Evolutionary conservation across 1,140 invertebrate genomes (phyloP), one percentile per base, ranked within the genome.

Genomic region (Portunus trituberculatus): DNA sequence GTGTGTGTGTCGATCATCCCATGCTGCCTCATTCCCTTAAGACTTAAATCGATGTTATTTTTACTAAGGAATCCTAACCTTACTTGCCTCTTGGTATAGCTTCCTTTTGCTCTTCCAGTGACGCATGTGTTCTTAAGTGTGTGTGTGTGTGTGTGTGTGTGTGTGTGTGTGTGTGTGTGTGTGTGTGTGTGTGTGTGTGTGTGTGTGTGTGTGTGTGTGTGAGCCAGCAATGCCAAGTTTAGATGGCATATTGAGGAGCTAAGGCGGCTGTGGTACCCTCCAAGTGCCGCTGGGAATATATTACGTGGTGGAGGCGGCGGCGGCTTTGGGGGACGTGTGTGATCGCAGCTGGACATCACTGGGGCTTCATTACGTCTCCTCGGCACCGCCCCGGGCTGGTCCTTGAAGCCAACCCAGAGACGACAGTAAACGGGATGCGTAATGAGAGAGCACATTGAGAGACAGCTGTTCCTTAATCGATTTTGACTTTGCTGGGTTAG

Each of bases 181-280:
- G 84, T 87, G 84, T 87, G 84, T 87, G 84, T 46, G 84, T 87
- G 84, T 39, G 84, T 87, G 84, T 29, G 83, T 84, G 83, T 84
- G 83, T 84, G 83, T 84, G 83, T 84, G 83, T n/a, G 89, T n/a
- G 89, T 20, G 39, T 48, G 89, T n/a, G 92, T 39, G 45, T 46
- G 92, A 84, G 92, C 28, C 76, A 82, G 82, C 82, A 93, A 25
- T 84, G 25, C 92, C 92, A 93, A 93, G 92, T 87, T 93, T 93
- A 93, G 92, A 39, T 52, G 92, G 45, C 39, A 87, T 93, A 87
- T 93, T 93, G 92, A 32, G 32, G 46, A 25, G 82, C 87, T 87
- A 93, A 86, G 48, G 32, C 29, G 52, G 92, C 31, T 52, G 28
- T 7, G 67, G 83, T 32, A 8, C 14, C 45, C 48, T n/a, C 25